Conservation (phyloP, 2,888 invertebrate genomes). For the Cylloceria caligata region DNA sequence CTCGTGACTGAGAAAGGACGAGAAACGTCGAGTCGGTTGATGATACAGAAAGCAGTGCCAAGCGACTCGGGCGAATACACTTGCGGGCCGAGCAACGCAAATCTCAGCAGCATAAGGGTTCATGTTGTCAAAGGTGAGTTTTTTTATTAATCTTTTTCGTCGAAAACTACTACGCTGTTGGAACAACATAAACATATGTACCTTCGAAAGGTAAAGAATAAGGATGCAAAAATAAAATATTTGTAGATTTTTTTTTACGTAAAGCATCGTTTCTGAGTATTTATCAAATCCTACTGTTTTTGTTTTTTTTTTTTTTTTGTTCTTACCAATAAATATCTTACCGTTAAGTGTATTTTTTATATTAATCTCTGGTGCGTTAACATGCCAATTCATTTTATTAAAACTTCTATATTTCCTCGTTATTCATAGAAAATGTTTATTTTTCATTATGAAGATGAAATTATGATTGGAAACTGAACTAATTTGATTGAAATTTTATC, state of each 20-base stretch:
- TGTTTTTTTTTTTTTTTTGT: no score
- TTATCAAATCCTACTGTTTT: no score
- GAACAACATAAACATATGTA: no score
- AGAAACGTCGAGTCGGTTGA: slow-evolving; percentile 85
- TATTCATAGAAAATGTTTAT: background rate
- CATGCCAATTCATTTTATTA: background rate
- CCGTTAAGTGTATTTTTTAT: background rate
- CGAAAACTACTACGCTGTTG: no score
- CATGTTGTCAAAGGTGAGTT: slow-evolving; percentile 93
- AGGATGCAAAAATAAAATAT: no score
- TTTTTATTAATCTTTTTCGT: slow-evolving; percentile 9
- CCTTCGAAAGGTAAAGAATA: no score
- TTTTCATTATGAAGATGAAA: background rate
- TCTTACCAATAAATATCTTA: no score
- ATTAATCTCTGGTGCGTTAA: background rate
- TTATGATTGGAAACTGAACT: background rate
- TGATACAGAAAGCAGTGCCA: slow-evolving; percentile 84
- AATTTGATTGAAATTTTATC: background rate
- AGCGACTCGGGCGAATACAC: slow-evolving; percentile 85
- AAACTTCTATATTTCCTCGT: background rate
- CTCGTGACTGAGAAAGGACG: slow-evolving; percentile 85
- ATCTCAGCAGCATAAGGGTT: slow-evolving; percentile 93
- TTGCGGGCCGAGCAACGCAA: slow-evolving; percentile 86
- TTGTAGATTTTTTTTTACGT: no score
- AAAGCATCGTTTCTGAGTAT: no score